phyloP scores from a whole-genome alignment of 1,140 invertebrate genomes.

The Chionoecetes opilio region DNA sequence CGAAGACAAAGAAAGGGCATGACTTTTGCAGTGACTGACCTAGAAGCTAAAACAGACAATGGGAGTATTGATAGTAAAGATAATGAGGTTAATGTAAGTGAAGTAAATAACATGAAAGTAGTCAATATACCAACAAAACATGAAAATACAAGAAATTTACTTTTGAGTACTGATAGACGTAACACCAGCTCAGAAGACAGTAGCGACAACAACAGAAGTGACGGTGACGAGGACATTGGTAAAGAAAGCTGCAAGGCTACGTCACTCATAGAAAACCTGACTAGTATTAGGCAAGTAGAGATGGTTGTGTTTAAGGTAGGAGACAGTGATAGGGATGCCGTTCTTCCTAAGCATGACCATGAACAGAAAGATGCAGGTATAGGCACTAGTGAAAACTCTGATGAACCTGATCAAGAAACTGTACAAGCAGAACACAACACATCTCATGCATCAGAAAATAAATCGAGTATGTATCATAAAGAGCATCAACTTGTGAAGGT shows the following conservation, averaged over 20 bases:
- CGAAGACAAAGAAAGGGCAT: conserved; percentile 25
- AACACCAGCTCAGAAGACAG: not conserved
- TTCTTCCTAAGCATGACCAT: not conserved
- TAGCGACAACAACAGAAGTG: not conserved
- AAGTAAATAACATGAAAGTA: not conserved
- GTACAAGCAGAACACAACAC: too few species aligned
- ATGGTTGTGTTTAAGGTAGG: not conserved
- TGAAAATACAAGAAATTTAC: not conserved
- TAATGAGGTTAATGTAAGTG: not conserved
- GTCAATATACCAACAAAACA: not conserved
- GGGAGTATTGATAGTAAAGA: not conserved
- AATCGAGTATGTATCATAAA: not conserved
- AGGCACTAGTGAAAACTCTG: not conserved
- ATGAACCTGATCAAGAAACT: not conserved
- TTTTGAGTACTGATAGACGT: not conserved
- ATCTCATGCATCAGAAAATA: not conserved
- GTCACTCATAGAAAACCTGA: not conserved
- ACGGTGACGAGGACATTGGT: not conserved
- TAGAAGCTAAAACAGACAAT: not conserved
- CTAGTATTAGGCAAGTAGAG: not conserved
- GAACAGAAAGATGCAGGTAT: not conserved
- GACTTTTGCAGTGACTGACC: conserved; percentile 44
- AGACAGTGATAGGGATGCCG: not conserved
- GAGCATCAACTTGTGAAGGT: not conserved
- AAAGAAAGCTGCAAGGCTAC: not conserved